Evolutionary conservation across 1,140 invertebrate genomes (phyloP).

Genomic region (Nasonia vitripennis): DNA sequence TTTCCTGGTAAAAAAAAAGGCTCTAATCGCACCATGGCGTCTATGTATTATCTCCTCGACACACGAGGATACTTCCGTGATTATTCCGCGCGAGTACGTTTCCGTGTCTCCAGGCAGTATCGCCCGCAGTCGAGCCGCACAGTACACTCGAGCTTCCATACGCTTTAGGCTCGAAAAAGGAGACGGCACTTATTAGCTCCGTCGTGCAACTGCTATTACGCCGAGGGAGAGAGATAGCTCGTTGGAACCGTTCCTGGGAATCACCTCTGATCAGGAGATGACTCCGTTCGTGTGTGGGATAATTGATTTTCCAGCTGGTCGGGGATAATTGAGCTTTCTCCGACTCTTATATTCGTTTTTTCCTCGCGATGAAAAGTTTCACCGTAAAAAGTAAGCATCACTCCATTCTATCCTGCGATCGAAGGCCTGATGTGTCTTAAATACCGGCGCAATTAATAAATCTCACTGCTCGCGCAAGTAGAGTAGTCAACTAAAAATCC

Average conservation of each 20-base stretch:
- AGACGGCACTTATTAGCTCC: constrained; percentile 10
- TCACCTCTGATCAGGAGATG: constrained; percentile 16
- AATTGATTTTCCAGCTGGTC: background rate
- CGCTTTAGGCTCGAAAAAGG: background rate
- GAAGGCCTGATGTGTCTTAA: background rate
- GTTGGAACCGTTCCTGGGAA: constrained; percentile 5
- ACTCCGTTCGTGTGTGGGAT: background rate
- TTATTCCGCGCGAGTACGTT: background rate
- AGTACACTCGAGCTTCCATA: background rate
- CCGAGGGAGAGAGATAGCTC: background rate
- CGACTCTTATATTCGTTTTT: background rate
- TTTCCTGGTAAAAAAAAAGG: background rate
- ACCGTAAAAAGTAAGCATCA: background rate
- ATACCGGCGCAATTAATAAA: constrained; percentile 5
- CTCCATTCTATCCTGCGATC: background rate
- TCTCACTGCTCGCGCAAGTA: background rate
- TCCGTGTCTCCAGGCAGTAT: constrained; percentile 29
- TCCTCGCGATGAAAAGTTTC: background rate
- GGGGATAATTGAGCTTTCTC: background rate
- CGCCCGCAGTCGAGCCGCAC: constrained; percentile 1
- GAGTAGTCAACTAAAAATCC: constrained; percentile 6
- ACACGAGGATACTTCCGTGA: constrained; percentile 23
- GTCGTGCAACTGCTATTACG: background rate
- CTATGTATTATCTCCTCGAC: background rate
- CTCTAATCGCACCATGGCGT: background rate